phyloP scores from a whole-genome alignment of 2,888 invertebrate genomes.

The Drosophila lutescens region DNA sequence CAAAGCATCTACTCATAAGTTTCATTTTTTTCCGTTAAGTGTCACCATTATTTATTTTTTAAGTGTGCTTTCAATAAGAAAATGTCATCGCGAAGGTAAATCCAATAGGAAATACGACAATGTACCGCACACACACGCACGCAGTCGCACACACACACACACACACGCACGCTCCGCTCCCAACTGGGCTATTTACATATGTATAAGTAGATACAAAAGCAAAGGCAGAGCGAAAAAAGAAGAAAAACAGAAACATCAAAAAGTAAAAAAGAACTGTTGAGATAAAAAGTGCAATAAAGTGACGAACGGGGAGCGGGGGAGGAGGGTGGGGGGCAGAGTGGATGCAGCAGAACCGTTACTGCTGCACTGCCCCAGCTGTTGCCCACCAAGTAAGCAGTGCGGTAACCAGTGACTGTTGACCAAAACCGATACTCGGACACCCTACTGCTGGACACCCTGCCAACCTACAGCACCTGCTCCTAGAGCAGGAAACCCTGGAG shows the following conservation, averaged over 20 bases:
- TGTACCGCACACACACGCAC: constrained; percentile 49
- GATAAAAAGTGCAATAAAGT: constrained; percentile 63
- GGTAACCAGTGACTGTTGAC: constrained; percentile 3
- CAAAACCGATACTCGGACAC: neutral
- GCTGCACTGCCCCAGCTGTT: constrained; percentile 4
- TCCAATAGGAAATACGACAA: constrained; percentile 68
- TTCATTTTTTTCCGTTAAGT: constrained; percentile 74
- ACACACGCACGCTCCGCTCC: constrained; percentile 53
- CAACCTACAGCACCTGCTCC: neutral
- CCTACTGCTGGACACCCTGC: neutral
- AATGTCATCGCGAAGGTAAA: constrained; percentile 83
- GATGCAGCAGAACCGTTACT: constrained; percentile 39
- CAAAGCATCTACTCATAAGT: constrained; percentile 69
- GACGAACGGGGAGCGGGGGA: constrained; percentile 19
- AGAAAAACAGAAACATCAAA: constrained; percentile 45
- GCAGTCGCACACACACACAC: constrained; percentile 24
- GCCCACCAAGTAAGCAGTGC: constrained; percentile 5
- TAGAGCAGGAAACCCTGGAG: neutral
- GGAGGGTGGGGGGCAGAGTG: constrained; percentile 4
- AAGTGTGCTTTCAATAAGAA: constrained; percentile 77
- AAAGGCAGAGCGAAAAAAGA: constrained; percentile 41
- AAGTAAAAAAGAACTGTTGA: constrained; percentile 35
- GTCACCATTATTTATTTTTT: constrained; percentile 72
- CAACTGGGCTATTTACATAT: constrained; percentile 69
- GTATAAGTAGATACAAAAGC: constrained; percentile 73